These are phyloP conservation scores for Numenius arquata DNA, from an alignment of 2,113 vertebrate species.

Conservation along the genomic window DNA sequence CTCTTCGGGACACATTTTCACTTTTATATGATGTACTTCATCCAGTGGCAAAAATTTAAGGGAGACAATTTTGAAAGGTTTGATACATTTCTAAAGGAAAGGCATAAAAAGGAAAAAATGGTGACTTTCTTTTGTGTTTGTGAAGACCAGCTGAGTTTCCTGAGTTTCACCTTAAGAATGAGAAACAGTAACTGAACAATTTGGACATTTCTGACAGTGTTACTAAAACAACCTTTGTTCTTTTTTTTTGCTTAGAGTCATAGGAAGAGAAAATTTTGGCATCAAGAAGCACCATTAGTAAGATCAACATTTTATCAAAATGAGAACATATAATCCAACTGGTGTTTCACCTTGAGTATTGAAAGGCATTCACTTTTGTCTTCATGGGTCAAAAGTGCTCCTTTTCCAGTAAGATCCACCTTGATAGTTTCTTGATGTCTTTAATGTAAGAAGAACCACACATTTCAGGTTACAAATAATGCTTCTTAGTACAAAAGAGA, in stretches of 20 bases:
- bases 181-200: not conserved
- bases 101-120: not conserved
- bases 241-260: not conserved
- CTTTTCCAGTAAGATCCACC: not conserved
- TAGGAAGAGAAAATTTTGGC: not conserved
- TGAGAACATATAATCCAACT: not conserved
- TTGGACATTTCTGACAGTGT: conserved; percentile 23
- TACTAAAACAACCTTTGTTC: not conserved
- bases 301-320: conserved; percentile 17
- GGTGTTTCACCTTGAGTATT: not conserved
- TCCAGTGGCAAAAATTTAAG: conserved; percentile 5
- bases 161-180: not conserved
- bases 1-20: not conserved
- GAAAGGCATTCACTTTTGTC: not conserved
- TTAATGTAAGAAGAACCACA: not conserved
- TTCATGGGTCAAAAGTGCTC: not conserved
- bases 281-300: not conserved
- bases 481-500: not conserved
- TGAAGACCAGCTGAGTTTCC: not conserved
- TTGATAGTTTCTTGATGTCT: not conserved
- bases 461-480: not conserved
- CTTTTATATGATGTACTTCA: not conserved
- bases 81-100: not conserved
- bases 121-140: not conserved
- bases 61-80: not conserved